Evolutionary conservation across 2,797 vertebrate species (phyloP).

Genomic region (Fringilla coelebs): DNA sequence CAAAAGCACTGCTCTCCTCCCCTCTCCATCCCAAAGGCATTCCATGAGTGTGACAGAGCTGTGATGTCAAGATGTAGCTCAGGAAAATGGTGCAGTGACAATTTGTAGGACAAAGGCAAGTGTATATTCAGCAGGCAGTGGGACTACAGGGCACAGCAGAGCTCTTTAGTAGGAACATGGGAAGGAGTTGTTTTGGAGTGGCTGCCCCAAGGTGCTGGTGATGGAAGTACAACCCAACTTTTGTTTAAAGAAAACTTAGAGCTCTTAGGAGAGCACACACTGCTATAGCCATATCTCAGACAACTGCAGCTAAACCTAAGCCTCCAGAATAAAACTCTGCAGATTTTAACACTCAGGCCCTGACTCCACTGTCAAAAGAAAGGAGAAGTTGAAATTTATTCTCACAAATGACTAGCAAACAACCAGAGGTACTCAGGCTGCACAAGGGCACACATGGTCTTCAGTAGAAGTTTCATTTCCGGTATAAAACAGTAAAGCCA

Average conservation of each 20-base stretch:
- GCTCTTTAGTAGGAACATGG: accelerated
- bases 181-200: not conserved
- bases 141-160: not conserved
- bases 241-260: not conserved
- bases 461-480: not conserved
- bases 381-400: not conserved
- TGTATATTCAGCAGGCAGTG: not conserved
- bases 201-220: not conserved
- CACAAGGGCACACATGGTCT: not conserved
- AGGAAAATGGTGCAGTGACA: not conserved
- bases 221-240: not conserved
- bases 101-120: not conserved
- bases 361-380: not conserved
- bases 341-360: not conserved
- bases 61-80: not conserved
- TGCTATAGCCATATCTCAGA: not conserved
- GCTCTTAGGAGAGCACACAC: accelerated
- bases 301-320: not conserved
- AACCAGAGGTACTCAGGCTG: not conserved
- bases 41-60: not conserved
- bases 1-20: not conserved
- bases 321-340: not conserved
- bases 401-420: not conserved
- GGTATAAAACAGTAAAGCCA: not conserved
- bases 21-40: not conserved